Evolutionary conservation across 2,888 invertebrate genomes (phyloP).

Genomic region (Melanotus villosus): DNA sequence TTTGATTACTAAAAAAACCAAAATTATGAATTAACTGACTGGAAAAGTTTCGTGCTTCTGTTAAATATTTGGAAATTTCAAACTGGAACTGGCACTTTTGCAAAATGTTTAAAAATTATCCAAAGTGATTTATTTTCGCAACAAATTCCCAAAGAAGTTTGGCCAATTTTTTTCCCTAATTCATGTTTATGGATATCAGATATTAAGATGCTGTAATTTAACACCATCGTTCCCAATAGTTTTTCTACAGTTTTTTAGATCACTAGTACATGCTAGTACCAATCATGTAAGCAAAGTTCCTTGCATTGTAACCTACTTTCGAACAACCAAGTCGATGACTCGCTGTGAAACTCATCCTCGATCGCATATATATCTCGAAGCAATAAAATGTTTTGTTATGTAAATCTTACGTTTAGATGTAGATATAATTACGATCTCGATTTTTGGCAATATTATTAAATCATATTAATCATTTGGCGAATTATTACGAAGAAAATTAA

Average conservation of each 20-base stretch:
- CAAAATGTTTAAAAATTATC: too few species aligned
- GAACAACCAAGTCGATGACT: slow-evolving; percentile 20
- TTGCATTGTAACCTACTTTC: slow-evolving; percentile 30
- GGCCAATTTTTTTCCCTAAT: too few species aligned
- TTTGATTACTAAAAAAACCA: too few species aligned
- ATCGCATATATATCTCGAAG: slow-evolving; percentile 25
- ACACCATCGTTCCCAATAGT: too few species aligned
- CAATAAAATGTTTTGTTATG: slow-evolving; percentile 17
- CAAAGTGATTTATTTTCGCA: too few species aligned
- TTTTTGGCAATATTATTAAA: not conserved
- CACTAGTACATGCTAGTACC: not conserved
- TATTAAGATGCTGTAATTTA: too few species aligned
- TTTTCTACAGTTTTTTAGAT: not conserved
- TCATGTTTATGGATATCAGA: too few species aligned
- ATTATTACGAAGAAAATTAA: not conserved
- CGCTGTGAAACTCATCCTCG: slow-evolving; percentile 28
- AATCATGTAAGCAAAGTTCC: slow-evolving; percentile 13
- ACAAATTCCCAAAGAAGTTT: too few species aligned
- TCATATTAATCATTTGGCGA: not conserved
- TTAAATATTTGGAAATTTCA: too few species aligned
- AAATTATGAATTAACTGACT: too few species aligned
- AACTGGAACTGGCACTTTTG: too few species aligned
- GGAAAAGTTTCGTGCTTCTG: too few species aligned
- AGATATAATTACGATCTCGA: not conserved
- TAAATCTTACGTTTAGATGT: not conserved